These are phyloP conservation scores for Antrozous pallidus DNA, from an alignment of 2,797 vertebrate genomes.

Conservation along the genomic window DNA sequence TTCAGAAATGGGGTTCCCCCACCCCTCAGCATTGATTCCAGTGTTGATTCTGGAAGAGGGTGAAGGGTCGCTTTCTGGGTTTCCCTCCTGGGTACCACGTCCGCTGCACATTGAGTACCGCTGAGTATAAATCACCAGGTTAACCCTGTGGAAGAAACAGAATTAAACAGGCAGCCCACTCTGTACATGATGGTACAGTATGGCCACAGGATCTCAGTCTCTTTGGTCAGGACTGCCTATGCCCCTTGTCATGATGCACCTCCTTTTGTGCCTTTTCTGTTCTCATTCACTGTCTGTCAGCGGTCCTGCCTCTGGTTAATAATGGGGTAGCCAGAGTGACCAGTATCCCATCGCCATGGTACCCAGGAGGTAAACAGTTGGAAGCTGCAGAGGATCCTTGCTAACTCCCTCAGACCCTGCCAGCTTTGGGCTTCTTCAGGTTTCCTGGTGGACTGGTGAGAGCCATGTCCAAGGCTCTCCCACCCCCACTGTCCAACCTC, in stretches of 20 bases:
- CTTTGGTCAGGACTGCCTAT: neutral
- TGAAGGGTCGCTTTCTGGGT: neutral
- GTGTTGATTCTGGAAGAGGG: rapidly evolving
- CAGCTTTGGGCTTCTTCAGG: neutral
- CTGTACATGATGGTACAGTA: neutral
- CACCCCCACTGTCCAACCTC: rapidly evolving
- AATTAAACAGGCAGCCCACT: neutral
- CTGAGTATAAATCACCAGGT: neutral
- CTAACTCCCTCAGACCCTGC: constrained; percentile 8
- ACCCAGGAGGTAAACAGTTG: constrained; percentile 50
- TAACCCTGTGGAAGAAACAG: neutral
- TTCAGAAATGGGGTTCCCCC: neutral
- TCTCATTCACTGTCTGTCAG: constrained; percentile 17
- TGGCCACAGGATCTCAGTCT: neutral
- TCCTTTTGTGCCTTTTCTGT: neutral
- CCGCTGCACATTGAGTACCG: neutral
- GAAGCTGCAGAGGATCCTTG: constrained; percentile 2
- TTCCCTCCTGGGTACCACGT: neutral
- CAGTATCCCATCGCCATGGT: constrained; percentile 25
- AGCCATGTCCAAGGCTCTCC: neutral
- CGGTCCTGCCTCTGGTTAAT: neutral
- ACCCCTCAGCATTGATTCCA: rapidly evolving
- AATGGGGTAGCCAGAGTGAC: constrained; percentile 63
- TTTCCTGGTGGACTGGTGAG: neutral
- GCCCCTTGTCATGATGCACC: neutral